Conservation (phyloP, 1,140 invertebrate species). For the Acyrthosiphon pisum region DNA sequence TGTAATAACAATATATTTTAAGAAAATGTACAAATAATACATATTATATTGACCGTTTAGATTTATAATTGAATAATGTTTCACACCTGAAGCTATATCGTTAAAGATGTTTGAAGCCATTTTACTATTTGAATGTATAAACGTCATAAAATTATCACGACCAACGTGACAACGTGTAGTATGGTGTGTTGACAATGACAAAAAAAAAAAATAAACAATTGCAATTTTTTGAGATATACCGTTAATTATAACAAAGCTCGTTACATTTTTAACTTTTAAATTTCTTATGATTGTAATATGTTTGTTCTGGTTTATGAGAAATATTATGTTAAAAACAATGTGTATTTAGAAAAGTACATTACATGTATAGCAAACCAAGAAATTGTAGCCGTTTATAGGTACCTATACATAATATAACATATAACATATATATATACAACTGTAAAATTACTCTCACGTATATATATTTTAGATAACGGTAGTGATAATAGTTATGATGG, state of each 20-base stretch:
- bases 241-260: slow-evolving; percentile 16
- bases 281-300: neutral
- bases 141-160: neutral
- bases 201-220: neutral
- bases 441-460: slow-evolving; percentile 33
- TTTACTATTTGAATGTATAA: neutral
- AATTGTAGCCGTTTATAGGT: neutral
- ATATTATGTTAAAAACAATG: slow-evolving; percentile 14
- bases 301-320: slow-evolving; percentile 21
- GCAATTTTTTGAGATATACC: neutral
- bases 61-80: neutral
- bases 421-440: neutral
- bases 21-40: neutral
- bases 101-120: neutral
- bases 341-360: slow-evolving; percentile 21
- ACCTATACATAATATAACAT: neutral
- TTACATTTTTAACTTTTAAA: slow-evolving; percentile 30
- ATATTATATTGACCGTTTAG: neutral
- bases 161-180: neutral
- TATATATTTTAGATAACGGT: slow-evolving; percentile 55
- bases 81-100: neutral
- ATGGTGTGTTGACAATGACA: neutral
- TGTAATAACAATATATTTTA: neutral
- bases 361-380: neutral
- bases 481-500: slow-evolving; percentile 44